A percentile compares a stretch with the other conserved stretches of the same genome.
Evolutionary conservation across 1,140 invertebrate genomes (phyloP).

Genomic region (Leucophenga varia): DNA sequence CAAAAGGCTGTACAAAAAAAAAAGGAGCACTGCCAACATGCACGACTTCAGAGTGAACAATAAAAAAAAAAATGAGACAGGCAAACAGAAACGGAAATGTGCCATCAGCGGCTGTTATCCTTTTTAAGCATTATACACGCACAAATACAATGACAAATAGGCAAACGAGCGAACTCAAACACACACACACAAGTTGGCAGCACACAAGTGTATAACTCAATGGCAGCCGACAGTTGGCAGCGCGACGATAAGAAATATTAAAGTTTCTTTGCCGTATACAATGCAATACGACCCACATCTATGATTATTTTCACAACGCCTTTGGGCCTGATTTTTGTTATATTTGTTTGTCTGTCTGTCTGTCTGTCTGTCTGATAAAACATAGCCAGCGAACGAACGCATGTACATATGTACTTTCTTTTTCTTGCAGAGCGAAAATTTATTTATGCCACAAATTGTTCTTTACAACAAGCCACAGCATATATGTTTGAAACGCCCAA

Average conservation of each 20-base stretch:
- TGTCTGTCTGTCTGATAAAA: neutral
- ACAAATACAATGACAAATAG: slow-evolving; percentile 10
- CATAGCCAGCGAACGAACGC: no score
- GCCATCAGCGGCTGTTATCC: slow-evolving; percentile 35
- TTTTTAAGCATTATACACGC: slow-evolving; percentile 18
- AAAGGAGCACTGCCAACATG: neutral
- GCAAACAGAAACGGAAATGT: neutral
- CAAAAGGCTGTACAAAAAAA: neutral
- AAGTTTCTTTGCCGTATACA: neutral
- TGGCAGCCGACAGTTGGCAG: no score
- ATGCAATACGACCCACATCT: slow-evolving; percentile 13
- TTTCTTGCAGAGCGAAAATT: no score
- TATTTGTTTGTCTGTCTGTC: neutral
- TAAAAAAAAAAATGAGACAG: neutral
- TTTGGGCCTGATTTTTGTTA: slow-evolving; percentile 19
- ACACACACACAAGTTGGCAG: no score
- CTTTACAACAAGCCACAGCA: no score
- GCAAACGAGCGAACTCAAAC: no score
- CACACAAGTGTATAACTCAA: no score
- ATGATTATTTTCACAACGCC: slow-evolving; percentile 33
- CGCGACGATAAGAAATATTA: slow-evolving; percentile 22
- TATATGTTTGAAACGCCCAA: no score
- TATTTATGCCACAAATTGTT: no score
- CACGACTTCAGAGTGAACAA: neutral
- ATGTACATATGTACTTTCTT: no score